Percentiles rank a stretch among this genome's conserved stretches.
Conservation (phyloP, 2,888 invertebrate genomes). For the Entomobrya multifasciata region DNA sequence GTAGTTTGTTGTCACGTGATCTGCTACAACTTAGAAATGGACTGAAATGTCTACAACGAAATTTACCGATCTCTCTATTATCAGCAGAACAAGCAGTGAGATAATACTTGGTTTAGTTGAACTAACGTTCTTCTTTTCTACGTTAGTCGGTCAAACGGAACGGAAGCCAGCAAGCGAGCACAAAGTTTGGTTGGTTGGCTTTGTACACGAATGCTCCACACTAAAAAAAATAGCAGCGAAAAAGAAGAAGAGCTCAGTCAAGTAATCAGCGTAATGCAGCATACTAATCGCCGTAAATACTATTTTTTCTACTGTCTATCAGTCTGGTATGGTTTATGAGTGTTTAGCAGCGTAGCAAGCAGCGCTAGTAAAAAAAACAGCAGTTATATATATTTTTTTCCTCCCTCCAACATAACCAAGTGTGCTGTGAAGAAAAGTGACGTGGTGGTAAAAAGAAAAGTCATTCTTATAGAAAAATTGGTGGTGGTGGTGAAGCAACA, state of each 20-base stretch:
- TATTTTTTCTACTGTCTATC: neutral
- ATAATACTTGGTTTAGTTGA: constrained; percentile 15
- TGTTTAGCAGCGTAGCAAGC: no score
- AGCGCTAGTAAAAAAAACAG: neutral
- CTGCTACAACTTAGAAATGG: no score
- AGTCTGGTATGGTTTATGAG: neutral
- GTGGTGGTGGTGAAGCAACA: neutral
- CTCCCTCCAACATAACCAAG: neutral
- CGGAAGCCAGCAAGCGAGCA: constrained; percentile 35
- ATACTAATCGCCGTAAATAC: neutral
- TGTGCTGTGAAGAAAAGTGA: constrained; percentile 36
- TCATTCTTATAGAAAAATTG: neutral
- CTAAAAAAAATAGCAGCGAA: constrained; percentile 1
- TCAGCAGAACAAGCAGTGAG: neutral
- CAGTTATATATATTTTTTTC: neutral
- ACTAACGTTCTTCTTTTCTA: neutral
- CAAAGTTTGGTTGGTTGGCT: neutral
- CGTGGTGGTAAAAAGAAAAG: constrained; percentile 42
- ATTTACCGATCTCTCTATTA: no score
- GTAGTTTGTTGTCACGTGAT: no score
- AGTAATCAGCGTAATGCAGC: neutral
- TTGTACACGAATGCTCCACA: neutral
- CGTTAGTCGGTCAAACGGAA: constrained; percentile 43
- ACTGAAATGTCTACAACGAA: no score
- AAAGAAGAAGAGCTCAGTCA: neutral